These are phyloP conservation scores for Sphecodes monilicornis DNA, from an alignment of 2,888 invertebrate genomes.

Conservation along the genomic window DNA sequence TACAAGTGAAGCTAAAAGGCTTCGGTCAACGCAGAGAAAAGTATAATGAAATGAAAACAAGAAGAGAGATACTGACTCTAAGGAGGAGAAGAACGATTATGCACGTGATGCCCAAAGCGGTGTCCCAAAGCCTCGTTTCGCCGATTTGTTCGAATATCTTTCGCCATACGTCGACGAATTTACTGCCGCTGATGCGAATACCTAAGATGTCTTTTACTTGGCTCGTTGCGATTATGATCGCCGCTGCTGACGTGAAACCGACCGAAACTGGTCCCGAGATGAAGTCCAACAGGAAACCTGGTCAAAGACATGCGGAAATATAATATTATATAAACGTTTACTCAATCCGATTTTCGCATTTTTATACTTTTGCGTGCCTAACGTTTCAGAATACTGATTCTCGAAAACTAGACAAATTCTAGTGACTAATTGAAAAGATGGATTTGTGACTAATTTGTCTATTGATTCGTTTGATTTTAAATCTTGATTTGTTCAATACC, in stretches of 20 bases:
- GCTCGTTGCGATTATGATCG: slow-evolving; percentile 92
- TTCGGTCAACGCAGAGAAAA: neutral
- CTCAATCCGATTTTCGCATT: neutral
- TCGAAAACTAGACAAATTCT: neutral
- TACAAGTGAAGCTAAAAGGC: no score
- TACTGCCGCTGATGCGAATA: slow-evolving; percentile 88
- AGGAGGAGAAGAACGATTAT: slow-evolving; percentile 89
- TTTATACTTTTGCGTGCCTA: neutral
- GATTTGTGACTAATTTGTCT: neutral
- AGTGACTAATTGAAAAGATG: neutral
- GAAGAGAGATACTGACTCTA: slow-evolving; percentile 86
- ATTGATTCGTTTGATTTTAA: neutral
- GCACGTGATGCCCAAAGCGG: slow-evolving; percentile 89
- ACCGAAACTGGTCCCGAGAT: slow-evolving; percentile 93
- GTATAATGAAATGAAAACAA: neutral
- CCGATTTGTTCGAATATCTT: slow-evolving; percentile 89
- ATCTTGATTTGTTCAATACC: slow-evolving; percentile 84
- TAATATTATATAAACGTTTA: neutral
- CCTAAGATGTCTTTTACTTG: slow-evolving; percentile 92
- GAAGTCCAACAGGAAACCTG: slow-evolving; percentile 93
- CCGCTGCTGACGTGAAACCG: slow-evolving; percentile 93
- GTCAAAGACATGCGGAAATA: slow-evolving; percentile 47
- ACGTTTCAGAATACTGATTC: neutral
- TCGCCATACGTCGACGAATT: slow-evolving; percentile 90
- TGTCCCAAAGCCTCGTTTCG: slow-evolving; percentile 90